Conservation (phyloP, 2,113 vertebrate species). For the Coracopsis vasa region DNA sequence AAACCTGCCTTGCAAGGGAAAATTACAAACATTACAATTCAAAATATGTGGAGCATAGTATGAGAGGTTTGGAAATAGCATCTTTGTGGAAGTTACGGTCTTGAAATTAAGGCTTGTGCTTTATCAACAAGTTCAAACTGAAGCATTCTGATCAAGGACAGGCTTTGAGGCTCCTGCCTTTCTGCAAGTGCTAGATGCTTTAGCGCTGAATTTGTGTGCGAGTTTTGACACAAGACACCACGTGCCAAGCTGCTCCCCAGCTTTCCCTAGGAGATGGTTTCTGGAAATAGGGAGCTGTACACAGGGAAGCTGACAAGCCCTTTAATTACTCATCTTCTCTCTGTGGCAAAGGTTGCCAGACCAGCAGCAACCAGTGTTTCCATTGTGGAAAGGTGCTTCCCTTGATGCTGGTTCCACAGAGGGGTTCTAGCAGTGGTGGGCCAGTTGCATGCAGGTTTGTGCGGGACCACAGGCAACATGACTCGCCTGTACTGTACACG, state of each 20-base stretch:
- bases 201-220: background rate
- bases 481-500: accelerated
- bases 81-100: background rate
- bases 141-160: background rate
- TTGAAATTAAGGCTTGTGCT: background rate
- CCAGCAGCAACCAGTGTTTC: background rate
- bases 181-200: background rate
- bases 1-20: background rate
- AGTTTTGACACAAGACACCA: background rate
- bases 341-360: accelerated
- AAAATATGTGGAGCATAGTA: background rate
- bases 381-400: background rate
- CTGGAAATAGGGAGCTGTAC: background rate
- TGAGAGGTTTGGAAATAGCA: background rate
- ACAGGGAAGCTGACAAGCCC: background rate
- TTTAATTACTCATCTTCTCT: background rate
- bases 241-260: accelerated
- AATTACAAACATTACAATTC: background rate
- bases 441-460: background rate
- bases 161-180: background rate
- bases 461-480: accelerated
- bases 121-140: background rate
- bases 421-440: background rate
- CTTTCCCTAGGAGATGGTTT: background rate
- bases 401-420: background rate